Percentiles rank a stretch among this genome's conserved stretches.
Conservation (phyloP, 2,888 invertebrate genomes). For the Drosophila quinaria region DNA sequence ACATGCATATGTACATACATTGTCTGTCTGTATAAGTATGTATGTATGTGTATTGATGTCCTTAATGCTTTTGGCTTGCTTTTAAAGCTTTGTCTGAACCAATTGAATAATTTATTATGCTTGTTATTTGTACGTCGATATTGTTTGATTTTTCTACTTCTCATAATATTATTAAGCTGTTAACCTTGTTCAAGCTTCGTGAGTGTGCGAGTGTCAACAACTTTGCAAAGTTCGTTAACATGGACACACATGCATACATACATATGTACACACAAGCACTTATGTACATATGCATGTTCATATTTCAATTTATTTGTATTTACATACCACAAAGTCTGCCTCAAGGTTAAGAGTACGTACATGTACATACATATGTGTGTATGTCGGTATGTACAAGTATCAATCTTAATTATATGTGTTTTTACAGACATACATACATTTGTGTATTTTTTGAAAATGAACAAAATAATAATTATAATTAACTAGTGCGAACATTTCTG, state of each 20-base stretch:
- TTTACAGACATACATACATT: slow-evolving; percentile 9
- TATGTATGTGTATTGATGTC: slow-evolving; percentile 1
- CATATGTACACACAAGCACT: not conserved
- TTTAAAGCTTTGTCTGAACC: not conserved
- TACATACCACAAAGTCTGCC: slow-evolving; percentile 9
- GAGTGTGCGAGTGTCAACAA: slow-evolving; percentile 29
- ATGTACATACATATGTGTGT: not conserved
- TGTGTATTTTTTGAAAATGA: not conserved
- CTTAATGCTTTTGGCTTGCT: not conserved
- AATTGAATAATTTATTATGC: not conserved
- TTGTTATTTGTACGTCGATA: slow-evolving; percentile 7
- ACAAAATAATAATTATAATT: not conserved
- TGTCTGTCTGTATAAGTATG: not conserved
- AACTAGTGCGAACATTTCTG: not conserved
- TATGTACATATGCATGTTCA: slow-evolving; percentile 9
- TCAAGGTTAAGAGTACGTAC: slow-evolving; percentile 12
- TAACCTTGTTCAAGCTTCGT: slow-evolving; percentile 25
- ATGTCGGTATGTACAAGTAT: slow-evolving; percentile 3
- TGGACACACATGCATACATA: slow-evolving; percentile 6
- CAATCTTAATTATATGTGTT: not conserved
- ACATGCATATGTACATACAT: too few species aligned
- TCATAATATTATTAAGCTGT: slow-evolving; percentile 20
- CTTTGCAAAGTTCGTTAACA: slow-evolving; percentile 66
- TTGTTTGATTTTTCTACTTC: slow-evolving; percentile 12
- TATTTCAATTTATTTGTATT: slow-evolving; percentile 16